Evolutionary conservation across 2,797 vertebrate genomes (phyloP).

Genomic region (Pyrrhura leucotis): DNA sequence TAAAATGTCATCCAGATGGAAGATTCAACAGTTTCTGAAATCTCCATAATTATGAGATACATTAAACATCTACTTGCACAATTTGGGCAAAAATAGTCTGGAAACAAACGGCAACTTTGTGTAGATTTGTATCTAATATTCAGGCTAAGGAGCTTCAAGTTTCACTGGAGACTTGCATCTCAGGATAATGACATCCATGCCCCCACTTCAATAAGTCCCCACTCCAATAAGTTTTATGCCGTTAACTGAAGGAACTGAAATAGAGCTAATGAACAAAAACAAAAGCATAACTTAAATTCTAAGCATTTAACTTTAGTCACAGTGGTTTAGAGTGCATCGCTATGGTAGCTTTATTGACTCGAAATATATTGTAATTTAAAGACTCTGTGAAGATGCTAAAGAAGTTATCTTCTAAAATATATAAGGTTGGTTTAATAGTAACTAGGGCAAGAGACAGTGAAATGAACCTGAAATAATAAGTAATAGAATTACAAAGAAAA

Average conservation of each 20-base stretch:
- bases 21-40: background rate
- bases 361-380: background rate
- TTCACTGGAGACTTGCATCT: background rate
- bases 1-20: background rate
- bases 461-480: background rate
- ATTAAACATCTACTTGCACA: background rate
- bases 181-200: background rate
- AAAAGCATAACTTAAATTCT: background rate
- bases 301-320: background rate
- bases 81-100: background rate
- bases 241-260: background rate
- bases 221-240: background rate
- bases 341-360: background rate
- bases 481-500: background rate
- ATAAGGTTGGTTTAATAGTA: background rate
- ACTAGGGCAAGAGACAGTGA: background rate
- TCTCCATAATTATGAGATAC: background rate
- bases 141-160: background rate
- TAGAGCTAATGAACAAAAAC: background rate
- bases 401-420: background rate
- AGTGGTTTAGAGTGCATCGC: background rate
- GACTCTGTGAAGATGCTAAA: background rate
- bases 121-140: background rate
- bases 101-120: background rate
- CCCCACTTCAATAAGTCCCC: background rate